Percentiles rank a stretch among this genome's conserved stretches.
phyloP scores from a whole-genome alignment of 2,113 vertebrate species.

The Myotis lucifugus region DNA sequence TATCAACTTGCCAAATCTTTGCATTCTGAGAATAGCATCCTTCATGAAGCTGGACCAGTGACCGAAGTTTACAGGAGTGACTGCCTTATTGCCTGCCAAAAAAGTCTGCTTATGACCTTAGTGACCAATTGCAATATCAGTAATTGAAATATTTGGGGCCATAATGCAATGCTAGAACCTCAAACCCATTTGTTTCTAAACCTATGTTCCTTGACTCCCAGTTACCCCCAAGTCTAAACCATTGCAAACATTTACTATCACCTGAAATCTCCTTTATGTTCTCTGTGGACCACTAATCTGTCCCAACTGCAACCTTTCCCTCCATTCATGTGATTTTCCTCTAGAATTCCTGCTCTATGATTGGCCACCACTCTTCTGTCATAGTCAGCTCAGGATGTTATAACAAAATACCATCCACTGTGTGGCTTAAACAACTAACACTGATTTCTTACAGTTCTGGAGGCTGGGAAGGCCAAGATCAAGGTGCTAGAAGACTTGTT shows the following conservation, averaged over 20 bases:
- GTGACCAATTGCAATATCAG: not conserved
- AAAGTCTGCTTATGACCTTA: not conserved
- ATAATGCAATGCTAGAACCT: not conserved
- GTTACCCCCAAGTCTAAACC: not conserved
- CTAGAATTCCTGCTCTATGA: not conserved
- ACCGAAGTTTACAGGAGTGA: not conserved
- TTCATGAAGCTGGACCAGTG: not conserved
- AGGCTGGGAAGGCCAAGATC: not conserved
- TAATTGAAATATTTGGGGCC: not conserved
- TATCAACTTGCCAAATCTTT: not conserved
- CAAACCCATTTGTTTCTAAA: not conserved
- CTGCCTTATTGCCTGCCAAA: not conserved
- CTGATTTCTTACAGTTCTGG: not conserved
- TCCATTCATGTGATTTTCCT: not conserved
- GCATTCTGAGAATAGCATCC: not conserved
- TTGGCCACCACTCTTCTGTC: not conserved
- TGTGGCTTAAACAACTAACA: not conserved
- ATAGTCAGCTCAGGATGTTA: not conserved
- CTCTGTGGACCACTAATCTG: not conserved
- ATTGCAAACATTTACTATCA: not conserved
- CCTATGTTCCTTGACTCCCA: not conserved
- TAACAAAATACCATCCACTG: not conserved
- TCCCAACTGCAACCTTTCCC: not conserved
- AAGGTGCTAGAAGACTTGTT: not conserved
- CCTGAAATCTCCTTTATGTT: not conserved